These are phyloP conservation scores for Apodemus agrarius DNA, from an alignment of 2,797 vertebrate species.

Conservation along the genomic window DNA sequence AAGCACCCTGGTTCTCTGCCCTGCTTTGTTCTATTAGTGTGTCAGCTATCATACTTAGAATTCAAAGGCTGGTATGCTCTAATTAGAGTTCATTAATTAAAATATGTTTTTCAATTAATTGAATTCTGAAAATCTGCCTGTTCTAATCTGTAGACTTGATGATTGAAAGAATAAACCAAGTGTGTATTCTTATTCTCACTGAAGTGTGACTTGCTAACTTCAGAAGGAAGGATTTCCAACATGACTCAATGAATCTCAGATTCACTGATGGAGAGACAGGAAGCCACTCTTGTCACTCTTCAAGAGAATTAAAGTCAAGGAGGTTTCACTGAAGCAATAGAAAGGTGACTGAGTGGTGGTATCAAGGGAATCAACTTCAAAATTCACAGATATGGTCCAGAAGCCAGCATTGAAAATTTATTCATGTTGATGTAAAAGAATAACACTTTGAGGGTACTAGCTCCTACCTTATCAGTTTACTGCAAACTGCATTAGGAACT, in stretches of 20 bases:
- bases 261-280: neutral
- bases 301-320: neutral
- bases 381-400: constrained; percentile 22
- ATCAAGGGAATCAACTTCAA: neutral
- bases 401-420: neutral
- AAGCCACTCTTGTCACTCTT: constrained; percentile 26
- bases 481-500: neutral
- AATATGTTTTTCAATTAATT: constrained; percentile 18
- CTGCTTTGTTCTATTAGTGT: neutral
- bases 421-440: constrained; percentile 14
- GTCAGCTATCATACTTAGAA: neutral
- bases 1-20: neutral
- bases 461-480: constrained; percentile 3
- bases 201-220: constrained; percentile 38
- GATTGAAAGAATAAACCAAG: constrained; percentile 7
- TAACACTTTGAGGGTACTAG: neutral
- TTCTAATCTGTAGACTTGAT: neutral
- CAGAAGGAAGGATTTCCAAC: neutral
- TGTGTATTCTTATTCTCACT: constrained; percentile 32
- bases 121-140: constrained; percentile 21
- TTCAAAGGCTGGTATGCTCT: neutral
- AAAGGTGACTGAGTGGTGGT: neutral
- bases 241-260: neutral
- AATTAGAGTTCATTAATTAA: constrained; percentile 16
- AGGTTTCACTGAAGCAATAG: neutral